Evolutionary conservation across 2,113 vertebrate genomes (phyloP), one percentile per base, ranked within the genome.

Genomic region (Onychostoma macrolepis): DNA sequence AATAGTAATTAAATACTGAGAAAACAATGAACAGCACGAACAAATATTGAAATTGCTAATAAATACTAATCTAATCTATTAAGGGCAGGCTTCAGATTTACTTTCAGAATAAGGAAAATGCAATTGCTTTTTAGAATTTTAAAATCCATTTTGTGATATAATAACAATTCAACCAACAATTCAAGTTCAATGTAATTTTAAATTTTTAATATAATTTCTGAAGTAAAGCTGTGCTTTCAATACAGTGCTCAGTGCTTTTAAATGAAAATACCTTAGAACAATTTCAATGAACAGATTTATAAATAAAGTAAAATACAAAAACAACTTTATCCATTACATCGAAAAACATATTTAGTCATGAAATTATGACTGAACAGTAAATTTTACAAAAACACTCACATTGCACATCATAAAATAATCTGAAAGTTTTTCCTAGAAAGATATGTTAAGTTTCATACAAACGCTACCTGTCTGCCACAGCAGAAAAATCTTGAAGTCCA

Each of bases 401-500:
- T n/a, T 7, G 0, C 15, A 17, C 12, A 30, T 48, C 13, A 2
- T 17, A 43, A 28, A 56, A 10, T 13, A 11, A 58, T 61, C 15
- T 56, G 6, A 77, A 71, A 15, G 7, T 77, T 79, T 58, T 65
- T 1, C 80, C 36, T 56, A 17, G 30, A 56, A 72, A 74, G n/a
- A 71, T 15, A 41, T 53, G 30, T 45, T n/a, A 75, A 41, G 36
- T 65, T 21, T 74, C 78, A 45, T 81, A 71, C n/a, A 75, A 56
- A 81, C 38, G 36, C 61, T 76, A 87, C 79, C 79, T 72, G 86
- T 87, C 53, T 19, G 43, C 65, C 81, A 69, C 80, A 82, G 69
- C 50, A 83, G 79, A 76, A 65, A 71, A 50, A 69, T 33, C 63
- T 28, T 71, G 65, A 75, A 43, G 78, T 74, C 85, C 69, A 38